A percentile compares a stretch with the other conserved stretches of the same genome.
Evolutionary conservation across 2,113 vertebrate genomes (phyloP).

Genomic region (Hucho hucho): DNA sequence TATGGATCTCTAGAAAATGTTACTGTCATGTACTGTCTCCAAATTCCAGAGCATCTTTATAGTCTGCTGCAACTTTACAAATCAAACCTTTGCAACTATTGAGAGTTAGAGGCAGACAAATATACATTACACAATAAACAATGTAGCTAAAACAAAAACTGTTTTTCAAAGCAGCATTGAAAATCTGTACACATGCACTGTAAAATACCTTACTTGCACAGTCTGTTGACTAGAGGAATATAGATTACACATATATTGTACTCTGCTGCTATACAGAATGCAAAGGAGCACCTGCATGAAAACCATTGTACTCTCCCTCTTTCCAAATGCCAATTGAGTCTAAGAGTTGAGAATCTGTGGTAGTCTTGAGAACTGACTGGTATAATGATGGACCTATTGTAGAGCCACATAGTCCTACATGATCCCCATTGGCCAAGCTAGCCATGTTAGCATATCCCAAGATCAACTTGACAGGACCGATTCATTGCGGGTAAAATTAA

Average conservation of each 20-base stretch:
- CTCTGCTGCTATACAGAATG: slow-evolving; percentile 23
- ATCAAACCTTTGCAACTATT: slow-evolving; percentile 44
- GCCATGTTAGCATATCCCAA: neutral
- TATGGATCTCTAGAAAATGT: slow-evolving; percentile 38
- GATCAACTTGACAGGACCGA: neutral
- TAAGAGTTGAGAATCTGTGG: neutral
- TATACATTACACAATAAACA: slow-evolving; percentile 29
- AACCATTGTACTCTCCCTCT: too few relatives aligned
- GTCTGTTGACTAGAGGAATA: slow-evolving; percentile 58
- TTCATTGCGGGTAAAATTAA: neutral
- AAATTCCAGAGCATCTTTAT: slow-evolving; percentile 1
- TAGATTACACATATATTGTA: slow-evolving; percentile 48
- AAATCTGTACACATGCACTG: slow-evolving; percentile 43
- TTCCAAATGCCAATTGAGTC: slow-evolving; percentile 2
- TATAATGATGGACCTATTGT: neutral
- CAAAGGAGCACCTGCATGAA: too few relatives aligned
- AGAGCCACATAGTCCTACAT: neutral
- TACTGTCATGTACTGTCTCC: slow-evolving; percentile 20
- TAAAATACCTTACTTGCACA: slow-evolving; percentile 63
- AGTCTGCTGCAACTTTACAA: slow-evolving; percentile 55
- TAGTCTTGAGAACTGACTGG: neutral
- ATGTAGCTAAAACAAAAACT: slow-evolving; percentile 40
- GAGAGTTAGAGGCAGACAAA: slow-evolving; percentile 38
- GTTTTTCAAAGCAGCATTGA: slow-evolving; percentile 54
- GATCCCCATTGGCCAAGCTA: neutral